phyloP scores from a whole-genome alignment of 2,113 vertebrate species.

The Silurus meridionalis region DNA sequence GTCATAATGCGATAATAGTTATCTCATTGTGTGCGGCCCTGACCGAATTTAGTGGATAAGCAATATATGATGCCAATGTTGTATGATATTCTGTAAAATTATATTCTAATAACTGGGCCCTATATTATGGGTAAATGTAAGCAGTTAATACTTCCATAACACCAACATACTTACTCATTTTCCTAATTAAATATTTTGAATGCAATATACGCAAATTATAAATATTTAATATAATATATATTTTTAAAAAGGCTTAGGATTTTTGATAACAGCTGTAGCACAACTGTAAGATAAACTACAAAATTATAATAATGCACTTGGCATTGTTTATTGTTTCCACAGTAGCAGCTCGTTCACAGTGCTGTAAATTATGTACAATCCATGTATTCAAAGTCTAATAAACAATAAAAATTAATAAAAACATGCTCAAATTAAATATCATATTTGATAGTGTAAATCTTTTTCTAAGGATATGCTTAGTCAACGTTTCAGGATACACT shows the following conservation, averaged over 20 bases:
- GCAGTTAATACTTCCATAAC: background rate
- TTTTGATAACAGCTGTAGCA: background rate
- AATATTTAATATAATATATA: background rate
- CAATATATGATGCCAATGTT: background rate
- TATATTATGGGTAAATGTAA: background rate
- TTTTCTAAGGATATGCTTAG: background rate
- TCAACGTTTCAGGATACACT: background rate
- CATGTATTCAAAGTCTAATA: background rate
- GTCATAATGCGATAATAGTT: background rate
- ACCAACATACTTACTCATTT: background rate
- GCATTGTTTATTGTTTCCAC: background rate
- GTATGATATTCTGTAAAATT: background rate
- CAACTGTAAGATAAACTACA: background rate
- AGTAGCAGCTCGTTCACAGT: background rate
- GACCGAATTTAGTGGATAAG: background rate
- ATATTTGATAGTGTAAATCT: background rate
- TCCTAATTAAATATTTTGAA: background rate
- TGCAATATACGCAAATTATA: background rate
- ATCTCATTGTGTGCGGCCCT: background rate
- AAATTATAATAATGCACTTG: background rate
- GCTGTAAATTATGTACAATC: background rate
- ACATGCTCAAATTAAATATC: background rate
- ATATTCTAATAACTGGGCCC: background rate
- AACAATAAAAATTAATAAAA: too few species aligned
- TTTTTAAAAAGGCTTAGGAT: background rate